Percentiles rank a stretch among this genome's conserved stretches.
phyloP scores from a whole-genome alignment of 2,888 invertebrate genomes.

The Ichneumon xanthorius region DNA sequence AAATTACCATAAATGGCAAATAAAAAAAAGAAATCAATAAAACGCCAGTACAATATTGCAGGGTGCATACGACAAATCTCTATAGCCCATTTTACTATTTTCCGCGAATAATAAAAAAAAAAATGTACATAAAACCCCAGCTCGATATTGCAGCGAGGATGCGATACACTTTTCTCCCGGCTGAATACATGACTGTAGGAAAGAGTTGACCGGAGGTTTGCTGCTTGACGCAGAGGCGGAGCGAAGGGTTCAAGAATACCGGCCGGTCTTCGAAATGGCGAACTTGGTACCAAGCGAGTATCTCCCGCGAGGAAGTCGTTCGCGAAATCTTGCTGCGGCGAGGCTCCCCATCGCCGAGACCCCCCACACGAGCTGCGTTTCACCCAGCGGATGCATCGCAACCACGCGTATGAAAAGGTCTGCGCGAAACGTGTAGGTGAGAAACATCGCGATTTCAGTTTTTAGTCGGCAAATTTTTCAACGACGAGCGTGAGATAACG shows the following conservation, averaged over 20 bases:
- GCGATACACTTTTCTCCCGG: background rate
- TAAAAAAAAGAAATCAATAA: background rate
- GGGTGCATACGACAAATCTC: background rate
- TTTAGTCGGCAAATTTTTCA: background rate
- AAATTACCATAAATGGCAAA: background rate
- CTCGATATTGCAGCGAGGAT: background rate
- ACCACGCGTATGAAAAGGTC: background rate
- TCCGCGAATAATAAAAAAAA: background rate
- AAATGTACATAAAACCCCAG: background rate
- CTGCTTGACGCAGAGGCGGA: slow-evolving; percentile 55
- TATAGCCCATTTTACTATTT: background rate
- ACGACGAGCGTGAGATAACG: background rate
- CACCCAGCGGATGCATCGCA: background rate
- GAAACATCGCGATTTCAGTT: background rate
- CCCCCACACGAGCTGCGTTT: background rate
- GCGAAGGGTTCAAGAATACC: slow-evolving; percentile 76
- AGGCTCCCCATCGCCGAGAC: slow-evolving; percentile 6
- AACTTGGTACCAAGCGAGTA: slow-evolving; percentile 77
- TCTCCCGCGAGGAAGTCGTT: slow-evolving; percentile 75
- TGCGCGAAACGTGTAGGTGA: background rate
- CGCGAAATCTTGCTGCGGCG: slow-evolving; percentile 72
- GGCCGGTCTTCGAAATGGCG: slow-evolving; percentile 83
- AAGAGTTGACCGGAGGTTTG: slow-evolving; percentile 8
- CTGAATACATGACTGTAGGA: background rate
- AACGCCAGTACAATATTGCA: background rate